Evolutionary conservation across 2,113 vertebrate species (phyloP), one percentile per base, ranked within the genome.

Genomic region (Salvator merianae): DNA sequence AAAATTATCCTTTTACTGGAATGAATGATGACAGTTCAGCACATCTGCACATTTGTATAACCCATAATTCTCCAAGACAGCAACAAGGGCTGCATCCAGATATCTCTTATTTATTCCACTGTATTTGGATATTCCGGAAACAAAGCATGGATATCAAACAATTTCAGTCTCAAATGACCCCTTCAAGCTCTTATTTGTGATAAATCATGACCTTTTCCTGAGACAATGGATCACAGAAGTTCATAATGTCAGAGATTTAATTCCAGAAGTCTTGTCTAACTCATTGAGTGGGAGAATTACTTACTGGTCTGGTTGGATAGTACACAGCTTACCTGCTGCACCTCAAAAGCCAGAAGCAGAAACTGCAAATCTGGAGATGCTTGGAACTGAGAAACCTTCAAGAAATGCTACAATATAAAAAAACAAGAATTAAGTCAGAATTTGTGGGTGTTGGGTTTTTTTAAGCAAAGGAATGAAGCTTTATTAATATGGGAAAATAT

Each of bases 331-430:
- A 97, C 96, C 93, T 88, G 94, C 73, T 75, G 92, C 34, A 96
- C 93, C 89, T 97, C 93, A 59, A 95, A 95, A 4, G 95, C 94
- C 96, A 97, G 84, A 73, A 97, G 93, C 89, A 97, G 90, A 84
- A 94, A 96, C 85, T 81, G 94, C 94, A 95, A 95, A 91, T 97
- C 96, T 70, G 95, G 92, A 34, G 96, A 97, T 77, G 96, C 94
- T 32, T 96, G 94, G 91, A 89, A 91, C 63, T 53, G 84, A 53
- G 85, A 74, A 5, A 87, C 86, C 53, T 87, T 93, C 53, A 92
- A 82, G 76, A 90, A 88, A 93, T 94, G 85, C 90, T 94, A 70
- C 90, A 87, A 5, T 59, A 59, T 2, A 59, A 59, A 59, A 20
- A 59, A 1, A 84, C 12, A 69, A 79, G 43, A 66, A 77, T 59